Base-by-base conservation (phyloP, 2,113 vertebrate species). In the Phylloscopus trochilus region DNA sequence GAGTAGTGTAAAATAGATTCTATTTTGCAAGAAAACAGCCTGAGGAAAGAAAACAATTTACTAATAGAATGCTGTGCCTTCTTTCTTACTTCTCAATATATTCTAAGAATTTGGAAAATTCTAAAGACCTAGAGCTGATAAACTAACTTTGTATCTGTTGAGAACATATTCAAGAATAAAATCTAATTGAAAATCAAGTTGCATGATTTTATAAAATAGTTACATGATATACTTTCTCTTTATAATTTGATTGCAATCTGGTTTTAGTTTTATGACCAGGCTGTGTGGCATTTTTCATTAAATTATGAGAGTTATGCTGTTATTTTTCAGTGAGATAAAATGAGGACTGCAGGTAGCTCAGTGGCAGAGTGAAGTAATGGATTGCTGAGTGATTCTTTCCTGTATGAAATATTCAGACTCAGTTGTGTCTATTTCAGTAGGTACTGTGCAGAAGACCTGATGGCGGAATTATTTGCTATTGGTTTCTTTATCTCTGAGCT, bases 21-120 rank as follows among this genome's bases (percentile, higher is more conserved):
- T 78, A 41, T 81, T 92, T 94, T 91, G 60, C 43, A 95, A 94
- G 56, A 80, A 86, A 81, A 91, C 11, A 73, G 33, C 75, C 49
- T 21, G 28, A 81, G 59, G 91, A 85, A 69, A 87, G 20, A 87
- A 96, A 88, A 24, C 11, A 68, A 55, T 81, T 90, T 85, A 31
- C 68, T 79, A 90, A 87, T 72, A 77, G n/a, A 83, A 89, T 22
- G 7, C 9, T 82, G 9, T 67, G 31, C 39, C 43, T 90, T 90
- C 69, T 85, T 84, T 83, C 56, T 83, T 26, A 46, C 56, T 94
- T 87, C 30, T 74, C 33, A 68, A 41, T 39, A 37, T 76, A 74
- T 44, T 18, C 17, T 55, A 49, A 75, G 49, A 79, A 85, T 51
- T 89, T 68, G 51, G 44, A 62, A 69, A 52, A 69, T 82, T 24